A percentile compares a stretch with the other conserved stretches of the same genome.
phyloP scores from a whole-genome alignment of 2,888 invertebrate genomes.

The Mythimna loreyi region DNA sequence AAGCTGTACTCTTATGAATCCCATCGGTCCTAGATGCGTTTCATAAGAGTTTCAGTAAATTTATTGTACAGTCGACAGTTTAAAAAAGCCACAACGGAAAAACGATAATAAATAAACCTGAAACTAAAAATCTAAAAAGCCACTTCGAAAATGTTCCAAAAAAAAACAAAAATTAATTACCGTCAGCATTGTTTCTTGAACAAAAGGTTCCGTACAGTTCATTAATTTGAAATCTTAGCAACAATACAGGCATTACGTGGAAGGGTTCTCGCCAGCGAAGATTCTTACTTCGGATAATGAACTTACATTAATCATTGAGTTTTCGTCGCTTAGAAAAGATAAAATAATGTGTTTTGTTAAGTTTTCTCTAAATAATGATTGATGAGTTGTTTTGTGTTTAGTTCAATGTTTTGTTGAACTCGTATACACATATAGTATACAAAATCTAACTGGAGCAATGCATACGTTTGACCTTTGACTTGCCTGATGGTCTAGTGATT shows the following conservation, averaged over 20 bases:
- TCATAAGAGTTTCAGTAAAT: too few species aligned
- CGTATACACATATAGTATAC: not conserved
- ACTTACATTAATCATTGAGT: constrained; percentile 58
- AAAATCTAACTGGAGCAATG: too few species aligned
- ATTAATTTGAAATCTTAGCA: constrained; percentile 79
- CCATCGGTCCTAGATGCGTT: too few species aligned
- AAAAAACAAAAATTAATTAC: constrained; percentile 65
- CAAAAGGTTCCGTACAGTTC: constrained; percentile 70
- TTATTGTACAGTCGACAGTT: too few species aligned
- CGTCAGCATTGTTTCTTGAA: constrained; percentile 69
- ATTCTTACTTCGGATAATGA: constrained; percentile 58
- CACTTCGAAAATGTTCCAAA: constrained; percentile 11
- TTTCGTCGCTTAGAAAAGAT: constrained; percentile 50
- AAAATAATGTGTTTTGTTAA: constrained; percentile 56
- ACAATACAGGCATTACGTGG: constrained; percentile 66
- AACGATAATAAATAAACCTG: not conserved
- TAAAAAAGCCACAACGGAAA: not conserved
- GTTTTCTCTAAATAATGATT: constrained; percentile 59
- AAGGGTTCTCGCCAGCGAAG: constrained; percentile 53
- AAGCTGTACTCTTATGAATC: too few species aligned
- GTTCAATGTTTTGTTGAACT: constrained; percentile 40
- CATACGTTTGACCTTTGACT: too few species aligned
- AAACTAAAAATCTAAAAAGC: constrained; percentile 11
- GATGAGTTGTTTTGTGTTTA: constrained; percentile 41
- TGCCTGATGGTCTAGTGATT: too few species aligned